Evolutionary conservation across 1,140 invertebrate genomes (phyloP).

Genomic region (Mya arenaria): DNA sequence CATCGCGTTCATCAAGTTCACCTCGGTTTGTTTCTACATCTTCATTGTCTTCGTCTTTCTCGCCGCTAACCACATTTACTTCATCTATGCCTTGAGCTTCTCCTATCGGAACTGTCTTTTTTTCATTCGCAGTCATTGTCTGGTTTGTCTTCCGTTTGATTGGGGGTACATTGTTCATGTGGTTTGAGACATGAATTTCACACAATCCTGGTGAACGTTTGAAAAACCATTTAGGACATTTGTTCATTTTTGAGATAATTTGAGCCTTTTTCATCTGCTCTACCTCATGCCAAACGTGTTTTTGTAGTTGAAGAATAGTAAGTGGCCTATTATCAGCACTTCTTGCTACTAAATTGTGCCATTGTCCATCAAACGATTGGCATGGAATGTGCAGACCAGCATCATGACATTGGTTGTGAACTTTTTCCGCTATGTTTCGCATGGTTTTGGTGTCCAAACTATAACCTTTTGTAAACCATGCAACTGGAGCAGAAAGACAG

Average conservation of each 20-base stretch:
- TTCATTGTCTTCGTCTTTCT: not conserved
- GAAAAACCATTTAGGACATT: not conserved
- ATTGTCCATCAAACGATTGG: constrained; percentile 25
- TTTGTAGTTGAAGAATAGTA: constrained; percentile 9
- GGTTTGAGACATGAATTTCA: not conserved
- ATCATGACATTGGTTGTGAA: constrained; percentile 2
- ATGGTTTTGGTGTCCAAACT: not conserved
- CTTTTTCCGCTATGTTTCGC: not conserved
- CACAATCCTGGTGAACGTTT: not conserved
- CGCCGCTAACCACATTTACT: not conserved
- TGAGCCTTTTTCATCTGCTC: not conserved
- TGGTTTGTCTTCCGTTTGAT: constrained; percentile 22
- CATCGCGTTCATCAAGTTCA: not conserved
- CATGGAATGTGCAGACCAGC: constrained; percentile 7
- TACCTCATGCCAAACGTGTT: constrained; percentile 10
- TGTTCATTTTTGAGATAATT: constrained; percentile 21
- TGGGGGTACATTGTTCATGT: not conserved
- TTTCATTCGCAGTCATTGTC: not conserved
- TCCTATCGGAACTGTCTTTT: constrained; percentile 6
- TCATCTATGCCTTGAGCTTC: not conserved
- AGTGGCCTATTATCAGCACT: not conserved
- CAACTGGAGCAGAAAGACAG: not conserved
- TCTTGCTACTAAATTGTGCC: constrained; percentile 28
- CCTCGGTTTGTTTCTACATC: not conserved
- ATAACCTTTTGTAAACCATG: constrained; percentile 27